Evolutionary conservation across 2,888 invertebrate species (phyloP), one percentile per base, ranked within the genome.

Genomic region (Latrodectus hesperus): DNA sequence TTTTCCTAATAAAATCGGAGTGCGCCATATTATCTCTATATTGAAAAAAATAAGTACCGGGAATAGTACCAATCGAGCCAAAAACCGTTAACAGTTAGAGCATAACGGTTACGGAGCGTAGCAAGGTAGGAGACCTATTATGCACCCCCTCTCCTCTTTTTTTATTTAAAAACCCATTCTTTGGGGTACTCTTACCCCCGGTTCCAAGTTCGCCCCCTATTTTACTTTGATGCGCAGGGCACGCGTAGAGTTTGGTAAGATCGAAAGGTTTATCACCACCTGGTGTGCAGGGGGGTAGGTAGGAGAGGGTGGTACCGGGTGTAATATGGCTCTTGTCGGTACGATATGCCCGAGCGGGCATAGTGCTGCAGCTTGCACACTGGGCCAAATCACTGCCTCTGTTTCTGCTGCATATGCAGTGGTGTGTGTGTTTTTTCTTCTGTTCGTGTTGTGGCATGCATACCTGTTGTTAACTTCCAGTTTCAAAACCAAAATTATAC

Each of bases 61-160:
- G 49, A 71, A 71, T 49, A 78, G 55, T 78, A 64, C 72, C 74
- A 51, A 70, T 77, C 77, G 72, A 81, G 67, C 52, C 71, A 72
- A 67, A 81, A 77, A 87, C 86, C 86, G 86, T 87, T 87, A 80
- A 80, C 80, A 86, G 85, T 60, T 60, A 53, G 80, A 65, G 85
- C 80, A 81, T 82, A 87, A 87, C 86, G 86, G 86, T 87, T 87
- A 81, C 81, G 49, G 84, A 78, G 73, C 81, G 74, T 74, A 53
- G 51, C 73, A 49, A 73, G 49, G 68, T 52, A 78, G 60, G 72
- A 76, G 84, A 84, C 73, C 86, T 80, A 87, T 87, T 87, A 87
- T 87, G 73, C 77, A 65, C 67, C 83, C 67, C 38, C 38, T 52
- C 22, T 70, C 64, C 71, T 65, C 64, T 71, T 71, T 67, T n/a